Percentiles rank a stretch among this genome's conserved stretches.
These are phyloP conservation scores for Aix galericulata DNA, from an alignment of 2,113 vertebrate genomes.

Conservation along the genomic window DNA sequence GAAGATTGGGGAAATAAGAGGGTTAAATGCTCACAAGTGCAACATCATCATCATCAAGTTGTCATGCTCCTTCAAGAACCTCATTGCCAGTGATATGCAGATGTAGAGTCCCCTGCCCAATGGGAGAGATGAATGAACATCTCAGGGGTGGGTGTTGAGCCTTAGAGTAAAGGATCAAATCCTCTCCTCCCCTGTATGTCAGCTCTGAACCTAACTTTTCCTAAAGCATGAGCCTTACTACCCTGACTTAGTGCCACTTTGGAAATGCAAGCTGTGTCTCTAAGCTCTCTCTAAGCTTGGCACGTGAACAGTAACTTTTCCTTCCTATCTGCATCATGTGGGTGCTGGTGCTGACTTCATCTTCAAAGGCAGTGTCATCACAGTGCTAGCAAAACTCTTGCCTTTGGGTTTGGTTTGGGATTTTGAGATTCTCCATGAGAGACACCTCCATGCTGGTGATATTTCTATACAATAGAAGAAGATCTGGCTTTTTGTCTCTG, in stretches of 20 bases:
- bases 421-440: neutral
- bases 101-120: neutral
- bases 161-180: neutral
- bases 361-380: neutral
- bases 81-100: neutral
- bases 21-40: neutral
- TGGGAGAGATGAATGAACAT: neutral
- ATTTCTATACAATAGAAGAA: neutral
- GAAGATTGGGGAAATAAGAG: neutral
- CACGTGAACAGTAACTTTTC: neutral
- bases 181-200: neutral
- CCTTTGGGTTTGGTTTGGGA: neutral
- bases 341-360: neutral
- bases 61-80: neutral
- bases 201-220: neutral
- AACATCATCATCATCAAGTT: neutral
- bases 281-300: neutral
- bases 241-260: neutral
- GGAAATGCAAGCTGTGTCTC: neutral
- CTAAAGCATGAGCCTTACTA: neutral
- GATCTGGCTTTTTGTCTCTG: neutral
- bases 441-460: neutral
- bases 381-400: neutral
- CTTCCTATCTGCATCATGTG: neutral
- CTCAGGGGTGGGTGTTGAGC: neutral